phyloP scores from a whole-genome alignment of 2,888 invertebrate genomes.

The Phaedon cochleariae region DNA sequence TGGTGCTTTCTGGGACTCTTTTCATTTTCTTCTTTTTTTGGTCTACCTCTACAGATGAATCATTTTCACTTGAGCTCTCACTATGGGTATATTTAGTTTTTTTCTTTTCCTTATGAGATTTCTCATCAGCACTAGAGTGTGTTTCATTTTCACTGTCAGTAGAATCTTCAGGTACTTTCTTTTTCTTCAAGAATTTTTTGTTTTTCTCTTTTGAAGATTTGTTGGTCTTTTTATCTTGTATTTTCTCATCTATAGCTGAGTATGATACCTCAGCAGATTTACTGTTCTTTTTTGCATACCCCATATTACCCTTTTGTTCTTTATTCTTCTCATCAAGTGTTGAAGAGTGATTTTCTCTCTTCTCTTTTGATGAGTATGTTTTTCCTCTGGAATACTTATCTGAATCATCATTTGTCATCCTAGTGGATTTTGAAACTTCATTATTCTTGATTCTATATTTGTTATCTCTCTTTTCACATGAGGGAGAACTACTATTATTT shows the following conservation, averaged over 20 bases:
- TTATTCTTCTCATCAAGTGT: too few relatives aligned
- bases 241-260: neutral
- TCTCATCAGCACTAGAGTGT: neutral
- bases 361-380: too few relatives aligned
- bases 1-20: neutral
- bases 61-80: constrained; percentile 10
- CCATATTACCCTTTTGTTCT: neutral
- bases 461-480: neutral
- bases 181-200: neutral
- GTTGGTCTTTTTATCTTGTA: neutral
- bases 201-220: neutral
- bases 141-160: constrained; percentile 7
- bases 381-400: too few relatives aligned
- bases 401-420: neutral
- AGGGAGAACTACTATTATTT: neutral
- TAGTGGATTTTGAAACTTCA: neutral
- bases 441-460: neutral
- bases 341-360: too few relatives aligned
- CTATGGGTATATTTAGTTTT: constrained; percentile 16
- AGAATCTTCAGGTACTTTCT: neutral
- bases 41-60: too few relatives aligned
- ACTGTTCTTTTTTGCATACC: neutral
- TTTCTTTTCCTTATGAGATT: constrained; percentile 15
- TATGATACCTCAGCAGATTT: neutral
- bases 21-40: neutral